Conservation (phyloP, 2,113 vertebrate genomes). For the Sylvicapra grimmia region DNA sequence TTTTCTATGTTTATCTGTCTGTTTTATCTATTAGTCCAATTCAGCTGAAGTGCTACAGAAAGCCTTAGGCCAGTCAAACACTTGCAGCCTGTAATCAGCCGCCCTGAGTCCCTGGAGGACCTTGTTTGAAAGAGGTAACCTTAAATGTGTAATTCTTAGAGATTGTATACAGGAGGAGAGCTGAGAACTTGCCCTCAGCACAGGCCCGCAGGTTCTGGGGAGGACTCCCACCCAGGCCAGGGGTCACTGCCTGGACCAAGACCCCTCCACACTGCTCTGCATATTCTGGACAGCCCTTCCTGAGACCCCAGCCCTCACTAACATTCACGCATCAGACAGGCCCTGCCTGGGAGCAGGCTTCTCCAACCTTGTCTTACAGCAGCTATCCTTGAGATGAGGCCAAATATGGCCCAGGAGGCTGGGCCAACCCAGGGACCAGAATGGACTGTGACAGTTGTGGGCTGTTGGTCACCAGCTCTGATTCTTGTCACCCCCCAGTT, state of each 20-base stretch:
- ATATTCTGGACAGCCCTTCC: background rate
- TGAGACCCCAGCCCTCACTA: background rate
- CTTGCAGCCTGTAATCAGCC: background rate
- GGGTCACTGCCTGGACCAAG: too few relatives aligned
- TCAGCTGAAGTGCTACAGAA: background rate
- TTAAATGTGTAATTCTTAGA: background rate
- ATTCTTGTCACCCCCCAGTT: background rate
- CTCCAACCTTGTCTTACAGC: background rate
- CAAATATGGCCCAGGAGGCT: background rate
- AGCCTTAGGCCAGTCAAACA: background rate
- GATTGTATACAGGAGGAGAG: background rate
- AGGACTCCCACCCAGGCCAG: background rate
- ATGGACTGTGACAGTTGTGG: background rate
- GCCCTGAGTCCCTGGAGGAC: background rate
- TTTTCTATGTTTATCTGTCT: background rate
- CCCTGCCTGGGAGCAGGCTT: background rate
- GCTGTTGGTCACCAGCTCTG: background rate
- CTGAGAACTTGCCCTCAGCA: background rate
- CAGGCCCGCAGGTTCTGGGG: background rate
- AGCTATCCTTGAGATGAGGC: background rate
- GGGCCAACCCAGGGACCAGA: background rate
- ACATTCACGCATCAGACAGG: background rate
- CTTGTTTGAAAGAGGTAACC: background rate
- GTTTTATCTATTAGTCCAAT: background rate
- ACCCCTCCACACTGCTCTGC: background rate